These are phyloP conservation scores for Micronycteris hirsuta DNA, from an alignment of 2,113 vertebrate species.

Conservation along the genomic window DNA sequence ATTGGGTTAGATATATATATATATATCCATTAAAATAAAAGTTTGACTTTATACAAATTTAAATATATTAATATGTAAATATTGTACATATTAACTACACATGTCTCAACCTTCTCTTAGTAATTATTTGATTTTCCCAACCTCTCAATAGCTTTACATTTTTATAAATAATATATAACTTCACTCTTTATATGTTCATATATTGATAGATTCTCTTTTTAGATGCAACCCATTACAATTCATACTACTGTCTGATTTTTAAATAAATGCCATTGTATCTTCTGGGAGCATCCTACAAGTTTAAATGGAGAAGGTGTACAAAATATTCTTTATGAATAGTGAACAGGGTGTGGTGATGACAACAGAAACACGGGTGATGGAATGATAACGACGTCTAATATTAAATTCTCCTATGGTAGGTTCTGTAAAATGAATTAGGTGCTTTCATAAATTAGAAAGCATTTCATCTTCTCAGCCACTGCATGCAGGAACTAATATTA, in stretches of 20 bases:
- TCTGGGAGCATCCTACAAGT: not conserved
- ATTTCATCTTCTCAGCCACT: not conserved
- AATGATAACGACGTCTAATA: not conserved
- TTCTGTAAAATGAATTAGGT: not conserved
- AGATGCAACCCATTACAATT: not conserved
- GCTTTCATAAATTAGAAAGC: not conserved
- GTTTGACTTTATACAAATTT: not conserved
- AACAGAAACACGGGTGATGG: too few species aligned
- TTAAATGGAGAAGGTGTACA: not conserved
- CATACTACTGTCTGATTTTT: not conserved
- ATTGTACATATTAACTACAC: not conserved
- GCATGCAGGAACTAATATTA: not conserved
- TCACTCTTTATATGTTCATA: not conserved
- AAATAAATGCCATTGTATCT: not conserved
- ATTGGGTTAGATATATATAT: not conserved
- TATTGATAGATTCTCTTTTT: not conserved
- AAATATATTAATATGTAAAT: not conserved
- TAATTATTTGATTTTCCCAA: not conserved
- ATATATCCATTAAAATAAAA: not conserved
- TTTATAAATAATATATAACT: not conserved
- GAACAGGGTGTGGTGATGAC: not conserved
- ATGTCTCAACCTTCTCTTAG: not conserved
- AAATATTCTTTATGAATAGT: not conserved
- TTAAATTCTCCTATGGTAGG: not conserved
- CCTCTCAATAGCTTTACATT: not conserved